Percentiles rank a stretch among this genome's conserved stretches.
Conservation (phyloP, 2,888 invertebrate species). For the Ashinkailepas kermadecensis region DNA sequence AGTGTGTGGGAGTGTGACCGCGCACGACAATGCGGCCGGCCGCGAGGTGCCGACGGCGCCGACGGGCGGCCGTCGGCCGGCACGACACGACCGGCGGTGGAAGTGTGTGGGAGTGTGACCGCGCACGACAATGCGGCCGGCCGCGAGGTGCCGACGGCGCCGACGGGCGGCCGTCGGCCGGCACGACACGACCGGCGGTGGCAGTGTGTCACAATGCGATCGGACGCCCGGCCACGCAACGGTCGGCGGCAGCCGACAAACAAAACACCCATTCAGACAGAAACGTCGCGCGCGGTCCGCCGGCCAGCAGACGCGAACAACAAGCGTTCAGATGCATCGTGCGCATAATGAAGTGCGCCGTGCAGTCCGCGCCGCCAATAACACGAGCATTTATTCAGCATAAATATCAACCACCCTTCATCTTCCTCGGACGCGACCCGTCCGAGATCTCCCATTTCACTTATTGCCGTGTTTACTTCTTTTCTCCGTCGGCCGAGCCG, state of each 20-base stretch:
- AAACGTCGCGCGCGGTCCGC: no score
- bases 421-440: neutral
- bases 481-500: neutral
- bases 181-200: no score
- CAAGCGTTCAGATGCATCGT: neutral
- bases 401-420: neutral
- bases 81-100: no score
- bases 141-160: no score
- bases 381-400: neutral
- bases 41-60: no score
- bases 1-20: no score
- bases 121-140: no score
- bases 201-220: no score
- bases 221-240: neutral
- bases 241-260: neutral
- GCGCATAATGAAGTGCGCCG: neutral
- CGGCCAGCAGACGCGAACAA: neutral
- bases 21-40: no score
- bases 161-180: no score
- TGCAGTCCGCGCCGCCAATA: neutral
- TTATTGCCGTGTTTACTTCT: slow-evolving; percentile 19
- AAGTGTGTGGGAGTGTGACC: no score
- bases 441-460: neutral
- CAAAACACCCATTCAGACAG: neutral
- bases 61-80: no score